These are phyloP conservation scores for Strigops habroptila DNA, from an alignment of 2,113 vertebrate genomes.

Conservation along the genomic window DNA sequence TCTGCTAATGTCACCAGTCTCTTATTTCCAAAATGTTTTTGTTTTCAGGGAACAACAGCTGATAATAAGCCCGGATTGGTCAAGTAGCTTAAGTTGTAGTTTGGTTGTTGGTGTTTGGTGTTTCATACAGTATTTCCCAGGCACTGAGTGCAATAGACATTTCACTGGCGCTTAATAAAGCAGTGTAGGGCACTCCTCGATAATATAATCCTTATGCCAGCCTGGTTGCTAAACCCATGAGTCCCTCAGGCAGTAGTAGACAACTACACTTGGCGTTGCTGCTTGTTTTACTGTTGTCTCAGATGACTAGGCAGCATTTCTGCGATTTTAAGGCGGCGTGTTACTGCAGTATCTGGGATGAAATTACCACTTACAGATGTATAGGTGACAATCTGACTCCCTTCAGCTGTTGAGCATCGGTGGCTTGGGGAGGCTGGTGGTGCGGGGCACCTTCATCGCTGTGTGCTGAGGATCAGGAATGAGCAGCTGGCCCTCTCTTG, in stretches of 20 bases:
- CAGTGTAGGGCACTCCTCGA: conserved; percentile 35
- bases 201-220: conserved; percentile 69
- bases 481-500: conserved; percentile 6
- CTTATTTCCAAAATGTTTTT: not conserved
- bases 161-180: conserved; percentile 72
- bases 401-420: not conserved
- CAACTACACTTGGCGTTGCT: conserved; percentile 54
- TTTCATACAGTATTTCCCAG: conserved; percentile 24
- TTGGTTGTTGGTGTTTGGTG: not conserved
- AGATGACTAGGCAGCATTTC: conserved; percentile 65
- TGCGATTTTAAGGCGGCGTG: conserved; percentile 46
- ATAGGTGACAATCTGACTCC: conserved; percentile 11
- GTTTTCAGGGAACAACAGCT: not conserved
- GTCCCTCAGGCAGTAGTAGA: conserved; percentile 66
- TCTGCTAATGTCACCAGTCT: not conserved
- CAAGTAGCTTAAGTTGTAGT: conserved; percentile 5
- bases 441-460: not conserved
- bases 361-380: conserved; percentile 21
- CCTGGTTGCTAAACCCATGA: conserved; percentile 57
- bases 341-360: conserved; percentile 46
- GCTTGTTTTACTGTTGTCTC: conserved; percentile 69
- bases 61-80: not conserved
- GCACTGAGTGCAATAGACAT: conserved; percentile 36
- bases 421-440: not conserved
- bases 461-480: not conserved